Base-by-base conservation (phyloP, 1,140 invertebrate genomes). In the Mercenaria mercenaria region DNA sequence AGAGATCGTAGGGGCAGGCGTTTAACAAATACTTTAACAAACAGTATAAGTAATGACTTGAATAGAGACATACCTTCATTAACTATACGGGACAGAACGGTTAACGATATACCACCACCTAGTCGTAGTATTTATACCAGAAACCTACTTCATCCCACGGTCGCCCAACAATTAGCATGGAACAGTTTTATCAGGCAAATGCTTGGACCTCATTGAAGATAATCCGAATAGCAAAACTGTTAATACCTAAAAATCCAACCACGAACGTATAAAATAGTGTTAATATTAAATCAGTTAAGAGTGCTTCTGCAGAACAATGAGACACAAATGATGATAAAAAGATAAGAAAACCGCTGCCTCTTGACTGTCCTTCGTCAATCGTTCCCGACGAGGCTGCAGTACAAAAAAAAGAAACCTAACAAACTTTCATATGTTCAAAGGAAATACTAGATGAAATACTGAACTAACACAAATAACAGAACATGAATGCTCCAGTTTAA, bases 131-230 rank as follows among this genome's bases (percentile, higher is more conserved):
- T 39, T 23, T 77, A 56, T 26, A 52, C 47, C 23, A 52, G 43
- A 47, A 77, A 43, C n/a, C 11, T 64, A 37, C 20, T 76, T 18
- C 69, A 77, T 77, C 84, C 84, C 0, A 43, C 84, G 20, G 72
- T 87, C 20, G 41, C 56, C n/a, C 86, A 88, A 72, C 86, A 81
- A 67, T 11, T 88, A 26, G 86, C 86, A 2, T 88, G 86, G 86
- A 80, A 80, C 39, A 88, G 61, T 72, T 88, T 88, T 56, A 88
- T 88, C 47, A 10, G 77, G n/a, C 72, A 88, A 52, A 88, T 88
- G 86, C 56, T 88, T 13, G 86, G 86, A 11, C 86, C 76, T 47
- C 86, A 81, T 47, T 81, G 83, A 85, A 18, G 23, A 34, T 56
- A 41, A 18, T 41, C 29, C 23, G 23, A 6, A 59, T 2, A 52